Conservation (phyloP, 2,797 vertebrate genomes). For the Liparis tanakae region DNA sequence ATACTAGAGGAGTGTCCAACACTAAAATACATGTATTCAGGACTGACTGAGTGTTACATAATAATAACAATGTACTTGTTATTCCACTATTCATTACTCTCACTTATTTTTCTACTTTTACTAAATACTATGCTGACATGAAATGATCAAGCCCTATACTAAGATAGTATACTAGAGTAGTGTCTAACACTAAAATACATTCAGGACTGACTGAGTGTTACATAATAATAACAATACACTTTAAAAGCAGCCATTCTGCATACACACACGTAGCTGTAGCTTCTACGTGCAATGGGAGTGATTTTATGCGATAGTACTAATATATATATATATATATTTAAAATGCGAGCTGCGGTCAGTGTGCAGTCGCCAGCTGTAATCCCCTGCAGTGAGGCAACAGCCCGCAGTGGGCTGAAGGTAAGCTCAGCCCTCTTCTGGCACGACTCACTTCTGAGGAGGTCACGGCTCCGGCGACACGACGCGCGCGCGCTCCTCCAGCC, state of each 20-base stretch:
- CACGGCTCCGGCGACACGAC: conserved; percentile 21
- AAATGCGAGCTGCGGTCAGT: background rate
- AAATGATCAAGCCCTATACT: background rate
- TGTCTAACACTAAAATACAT: too few species aligned
- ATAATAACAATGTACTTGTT: background rate
- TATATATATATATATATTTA: too few species aligned
- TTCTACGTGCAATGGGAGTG: background rate
- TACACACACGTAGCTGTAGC: background rate
- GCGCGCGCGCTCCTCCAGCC: background rate
- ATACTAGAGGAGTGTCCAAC: background rate
- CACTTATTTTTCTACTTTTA: too few species aligned
- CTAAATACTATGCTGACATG: background rate
- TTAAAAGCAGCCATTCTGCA: background rate
- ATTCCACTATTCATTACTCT: too few species aligned
- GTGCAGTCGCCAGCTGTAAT: conserved; percentile 51
- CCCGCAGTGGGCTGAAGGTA: conserved; percentile 53
- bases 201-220: background rate
- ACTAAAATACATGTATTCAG: too few species aligned
- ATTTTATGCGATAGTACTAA: background rate
- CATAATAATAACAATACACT: background rate
- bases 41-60: background rate
- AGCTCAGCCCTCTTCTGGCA: conserved; percentile 60
- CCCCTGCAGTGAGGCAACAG: conserved; percentile 36
- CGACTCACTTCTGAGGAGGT: conserved; percentile 25
- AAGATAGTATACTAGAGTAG: background rate